Conservation (phyloP, 1,140 invertebrate species). For the Bombus confusus region DNA sequence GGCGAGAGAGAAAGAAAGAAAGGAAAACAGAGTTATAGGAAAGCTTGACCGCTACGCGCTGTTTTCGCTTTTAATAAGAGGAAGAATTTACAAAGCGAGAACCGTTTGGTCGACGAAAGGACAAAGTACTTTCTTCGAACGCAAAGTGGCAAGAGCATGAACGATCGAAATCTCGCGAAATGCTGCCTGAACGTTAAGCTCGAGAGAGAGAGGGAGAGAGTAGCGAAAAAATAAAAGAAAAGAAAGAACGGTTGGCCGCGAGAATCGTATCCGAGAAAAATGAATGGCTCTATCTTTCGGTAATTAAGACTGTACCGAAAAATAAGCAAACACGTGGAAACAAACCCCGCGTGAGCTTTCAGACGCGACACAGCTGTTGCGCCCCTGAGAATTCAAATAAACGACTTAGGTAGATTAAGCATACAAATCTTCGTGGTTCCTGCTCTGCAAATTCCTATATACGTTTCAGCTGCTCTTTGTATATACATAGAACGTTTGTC, state of each 20-base stretch:
- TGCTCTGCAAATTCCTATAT: constrained; percentile 44
- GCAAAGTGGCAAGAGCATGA: not conserved
- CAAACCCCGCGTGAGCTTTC: constrained; percentile 42
- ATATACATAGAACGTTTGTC: constrained; percentile 19
- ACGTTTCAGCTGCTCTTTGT: constrained; percentile 47
- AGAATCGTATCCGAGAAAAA: constrained; percentile 64
- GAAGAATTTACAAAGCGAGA: constrained; percentile 53
- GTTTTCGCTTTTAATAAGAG: constrained; percentile 42
- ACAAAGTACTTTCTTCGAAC: constrained; percentile 24
- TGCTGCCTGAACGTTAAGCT: not conserved
- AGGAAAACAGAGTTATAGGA: constrained; percentile 10
- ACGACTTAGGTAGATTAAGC: constrained; percentile 75
- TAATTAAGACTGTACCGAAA: constrained; percentile 76
- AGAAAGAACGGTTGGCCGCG: constrained; percentile 50
- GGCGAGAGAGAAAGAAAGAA: constrained; percentile 43
- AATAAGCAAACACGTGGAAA: constrained; percentile 72
- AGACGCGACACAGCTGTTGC: constrained; percentile 72
- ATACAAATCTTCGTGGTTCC: constrained; percentile 67
- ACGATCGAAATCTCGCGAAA: constrained; percentile 14
- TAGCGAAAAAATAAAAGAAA: too few species aligned
- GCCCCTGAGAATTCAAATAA: constrained; percentile 73
- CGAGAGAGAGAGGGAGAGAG: not conserved
- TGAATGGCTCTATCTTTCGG: constrained; percentile 79
- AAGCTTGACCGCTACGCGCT: constrained; percentile 27
- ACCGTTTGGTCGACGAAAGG: not conserved